phyloP scores from a whole-genome alignment of 2,797 vertebrate species.

The Apodemus agrarius region DNA sequence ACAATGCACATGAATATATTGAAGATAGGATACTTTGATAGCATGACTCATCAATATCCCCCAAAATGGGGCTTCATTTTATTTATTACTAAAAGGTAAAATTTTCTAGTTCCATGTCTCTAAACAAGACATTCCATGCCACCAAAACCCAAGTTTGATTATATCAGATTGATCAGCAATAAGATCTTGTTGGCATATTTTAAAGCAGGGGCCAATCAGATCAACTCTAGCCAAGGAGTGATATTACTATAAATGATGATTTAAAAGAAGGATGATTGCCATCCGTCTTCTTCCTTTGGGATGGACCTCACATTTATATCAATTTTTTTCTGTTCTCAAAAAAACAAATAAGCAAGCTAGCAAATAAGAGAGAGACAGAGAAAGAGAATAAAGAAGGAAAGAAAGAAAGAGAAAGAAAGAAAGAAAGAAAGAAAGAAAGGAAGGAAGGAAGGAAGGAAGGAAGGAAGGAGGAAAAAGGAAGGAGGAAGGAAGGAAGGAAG shows the following conservation, averaged over 20 bases:
- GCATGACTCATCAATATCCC: background rate
- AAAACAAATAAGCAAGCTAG: background rate
- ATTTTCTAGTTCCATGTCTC: conserved; percentile 39
- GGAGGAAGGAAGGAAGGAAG: too few relatives aligned
- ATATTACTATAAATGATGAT: background rate
- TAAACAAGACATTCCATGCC: background rate
- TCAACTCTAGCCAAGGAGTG: background rate
- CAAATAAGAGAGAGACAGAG: too few relatives aligned
- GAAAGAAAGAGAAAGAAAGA: background rate
- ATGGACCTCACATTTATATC: too few relatives aligned
- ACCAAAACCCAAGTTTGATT: background rate
- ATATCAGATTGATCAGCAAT: background rate
- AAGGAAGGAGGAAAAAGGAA: too few relatives aligned
- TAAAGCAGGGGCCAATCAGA: background rate
- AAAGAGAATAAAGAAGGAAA: rapidly evolving
- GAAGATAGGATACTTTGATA: background rate
- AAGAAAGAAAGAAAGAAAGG: too few relatives aligned
- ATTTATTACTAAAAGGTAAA: background rate
- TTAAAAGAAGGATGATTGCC: too few relatives aligned
- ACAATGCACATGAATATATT: background rate
- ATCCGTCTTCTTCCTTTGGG: too few relatives aligned
- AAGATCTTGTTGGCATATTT: background rate
- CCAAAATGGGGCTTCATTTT: background rate
- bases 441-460: too few relatives aligned
- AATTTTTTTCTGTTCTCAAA: too few relatives aligned